Evolutionary conservation across 1,140 invertebrate species (phyloP), one percentile per base, ranked within the genome.

Genomic region (Atta texana): DNA sequence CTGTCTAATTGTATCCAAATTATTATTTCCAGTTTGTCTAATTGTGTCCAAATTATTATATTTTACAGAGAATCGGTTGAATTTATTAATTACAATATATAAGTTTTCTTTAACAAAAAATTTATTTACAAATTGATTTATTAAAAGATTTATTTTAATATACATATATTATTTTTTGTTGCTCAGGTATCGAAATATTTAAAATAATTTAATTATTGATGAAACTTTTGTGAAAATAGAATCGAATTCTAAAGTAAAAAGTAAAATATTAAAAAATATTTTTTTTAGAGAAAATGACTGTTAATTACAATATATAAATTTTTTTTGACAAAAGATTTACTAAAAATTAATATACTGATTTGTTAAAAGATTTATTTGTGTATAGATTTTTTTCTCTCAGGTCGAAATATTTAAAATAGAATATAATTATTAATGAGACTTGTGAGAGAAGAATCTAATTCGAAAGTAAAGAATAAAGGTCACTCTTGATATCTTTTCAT

Each of bases 1-100:
- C 12, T n/a, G 31, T 69, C 49, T 69, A 81, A 81, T 81, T 57
- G 66, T 81, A 57, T 57, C 51, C n/a, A 28, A 28, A 64, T 69
- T 80, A 68, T 53, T 66, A 80, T 55, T 34, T 39, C 28, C 63
- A 21, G 64, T 55, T 34, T n/a, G 28, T 69, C 31, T 69, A 81
- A 81, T 81, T 57, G 39, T 81, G 34, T 57, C 51, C n/a, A 28
- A 28, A 64, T 81, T 78, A 34, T 49, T 51, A 68, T 18, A 28
- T 28, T 31, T 28, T 18, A 24, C 12, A 49, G 24, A 49, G 51
- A 55, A 71, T 4, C 1, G 1, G 3, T 2, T 69, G 49, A 55
- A 55, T 55, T 81, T 69, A 16, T 24, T 18, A 81, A 81, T 71
- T 57, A n/a, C 8, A 1, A 39, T 31, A 14, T 59, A 18, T n/a